Percentiles rank a stretch among this genome's conserved stretches.
phyloP scores from a whole-genome alignment of 1,140 invertebrate species.

The Tetraneura akinire region DNA sequence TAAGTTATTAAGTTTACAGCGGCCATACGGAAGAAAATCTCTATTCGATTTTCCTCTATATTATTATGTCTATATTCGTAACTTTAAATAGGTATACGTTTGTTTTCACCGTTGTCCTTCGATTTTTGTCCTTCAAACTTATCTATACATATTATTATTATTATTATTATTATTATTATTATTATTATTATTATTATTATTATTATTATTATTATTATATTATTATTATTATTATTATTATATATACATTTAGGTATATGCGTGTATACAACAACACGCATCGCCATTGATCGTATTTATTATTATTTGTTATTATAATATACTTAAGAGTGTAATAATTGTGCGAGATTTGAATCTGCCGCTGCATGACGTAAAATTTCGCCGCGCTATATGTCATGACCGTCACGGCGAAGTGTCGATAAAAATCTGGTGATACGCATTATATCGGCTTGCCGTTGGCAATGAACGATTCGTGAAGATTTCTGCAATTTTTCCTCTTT shows the following conservation, averaged over 20 bases:
- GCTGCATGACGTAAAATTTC: background rate
- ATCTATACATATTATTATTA: background rate
- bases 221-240: background rate
- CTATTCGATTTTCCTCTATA: too few species aligned
- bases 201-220: background rate
- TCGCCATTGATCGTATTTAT: too few species aligned
- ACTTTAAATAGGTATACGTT: too few species aligned
- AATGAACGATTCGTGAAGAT: background rate
- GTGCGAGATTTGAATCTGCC: background rate
- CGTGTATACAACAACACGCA: too few species aligned
- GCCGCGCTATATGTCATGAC: conserved; percentile 12
- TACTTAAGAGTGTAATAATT: too few species aligned
- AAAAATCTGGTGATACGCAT: conserved; percentile 16
- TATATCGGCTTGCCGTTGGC: too few species aligned
- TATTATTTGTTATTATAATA: too few species aligned
- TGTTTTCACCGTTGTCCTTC: conserved; percentile 11
- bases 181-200: background rate
- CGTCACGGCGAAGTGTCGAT: conserved; percentile 34
- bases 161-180: background rate
- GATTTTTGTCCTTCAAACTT: conserved; percentile 14
- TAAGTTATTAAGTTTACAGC: too few species aligned
- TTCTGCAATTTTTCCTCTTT: too few species aligned
- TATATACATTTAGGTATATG: too few species aligned
- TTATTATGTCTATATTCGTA: too few species aligned
- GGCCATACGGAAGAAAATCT: too few species aligned